These are phyloP conservation scores for Nymphalis io DNA, from an alignment of 1,140 invertebrate genomes.

Conservation along the genomic window DNA sequence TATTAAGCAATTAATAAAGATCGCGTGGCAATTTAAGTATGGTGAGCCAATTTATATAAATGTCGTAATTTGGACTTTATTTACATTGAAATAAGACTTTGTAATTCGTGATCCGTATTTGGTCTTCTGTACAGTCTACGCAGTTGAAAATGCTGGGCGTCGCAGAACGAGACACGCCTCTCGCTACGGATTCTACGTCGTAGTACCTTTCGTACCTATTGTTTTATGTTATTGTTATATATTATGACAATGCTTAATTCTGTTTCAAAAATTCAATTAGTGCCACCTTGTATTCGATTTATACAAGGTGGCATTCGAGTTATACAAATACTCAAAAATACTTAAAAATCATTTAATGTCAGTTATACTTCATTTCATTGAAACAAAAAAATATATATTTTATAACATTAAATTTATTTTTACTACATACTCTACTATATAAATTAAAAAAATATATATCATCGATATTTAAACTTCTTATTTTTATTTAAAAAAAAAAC, in stretches of 20 bases:
- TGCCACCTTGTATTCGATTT: background rate
- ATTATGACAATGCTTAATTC: background rate
- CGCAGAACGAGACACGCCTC: slow-evolving; percentile 32
- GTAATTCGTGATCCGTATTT: slow-evolving; percentile 20
- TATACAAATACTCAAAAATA: no score
- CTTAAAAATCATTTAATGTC: no score
- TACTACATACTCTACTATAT: no score
- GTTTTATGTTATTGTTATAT: background rate
- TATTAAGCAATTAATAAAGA: slow-evolving; percentile 31
- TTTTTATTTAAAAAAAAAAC: no score
- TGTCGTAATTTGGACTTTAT: slow-evolving; percentile 20
- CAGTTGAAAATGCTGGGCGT: slow-evolving; percentile 33
- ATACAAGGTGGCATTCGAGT: no score
- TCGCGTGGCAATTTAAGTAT: slow-evolving; percentile 22
- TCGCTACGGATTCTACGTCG: slow-evolving; percentile 33
- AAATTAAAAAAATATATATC: no score
- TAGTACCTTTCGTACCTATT: slow-evolving; percentile 19
- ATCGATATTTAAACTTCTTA: no score
- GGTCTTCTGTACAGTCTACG: slow-evolving; percentile 13
- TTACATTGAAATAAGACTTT: slow-evolving; percentile 22
- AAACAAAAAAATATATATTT: no score
- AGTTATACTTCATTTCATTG: no score
- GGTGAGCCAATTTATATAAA: background rate
- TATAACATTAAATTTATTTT: no score
- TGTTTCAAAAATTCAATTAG: background rate